Conservation (phyloP, 2,888 invertebrate genomes). For the Meteorus colon region DNA sequence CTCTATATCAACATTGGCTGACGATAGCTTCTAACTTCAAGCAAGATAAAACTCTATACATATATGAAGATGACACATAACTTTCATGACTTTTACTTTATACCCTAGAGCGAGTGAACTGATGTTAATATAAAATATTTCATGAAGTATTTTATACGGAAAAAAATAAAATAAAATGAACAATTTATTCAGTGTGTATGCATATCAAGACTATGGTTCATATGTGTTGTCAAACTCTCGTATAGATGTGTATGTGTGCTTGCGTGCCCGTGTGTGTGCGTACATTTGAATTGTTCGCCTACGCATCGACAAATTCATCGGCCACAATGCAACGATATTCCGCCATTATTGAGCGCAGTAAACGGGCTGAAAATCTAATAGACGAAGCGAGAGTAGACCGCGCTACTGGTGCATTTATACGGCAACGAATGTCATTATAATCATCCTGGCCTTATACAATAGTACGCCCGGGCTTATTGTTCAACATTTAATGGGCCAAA, state of each 20-base stretch:
- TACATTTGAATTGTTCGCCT: constrained; percentile 23
- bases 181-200: background rate
- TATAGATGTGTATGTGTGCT: background rate
- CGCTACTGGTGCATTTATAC: constrained; percentile 27
- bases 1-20: constrained; percentile 12
- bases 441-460: constrained; percentile 29
- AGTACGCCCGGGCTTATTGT: constrained; percentile 30
- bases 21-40: constrained; percentile 6
- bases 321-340: constrained; percentile 32
- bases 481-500: constrained; percentile 31
- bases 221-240: background rate
- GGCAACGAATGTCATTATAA: constrained; percentile 38
- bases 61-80: background rate
- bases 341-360: constrained; percentile 32
- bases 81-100: background rate
- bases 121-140: background rate
- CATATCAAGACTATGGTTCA: background rate
- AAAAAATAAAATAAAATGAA: background rate
- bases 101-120: background rate
- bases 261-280: background rate
- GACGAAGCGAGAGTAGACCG: constrained; percentile 26
- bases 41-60: background rate
- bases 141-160: background rate
- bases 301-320: constrained; percentile 21
- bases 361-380: constrained; percentile 38